Evolutionary conservation across 2,888 invertebrate species (phyloP).

Genomic region (Scaptomyza cyrtandrae): DNA sequence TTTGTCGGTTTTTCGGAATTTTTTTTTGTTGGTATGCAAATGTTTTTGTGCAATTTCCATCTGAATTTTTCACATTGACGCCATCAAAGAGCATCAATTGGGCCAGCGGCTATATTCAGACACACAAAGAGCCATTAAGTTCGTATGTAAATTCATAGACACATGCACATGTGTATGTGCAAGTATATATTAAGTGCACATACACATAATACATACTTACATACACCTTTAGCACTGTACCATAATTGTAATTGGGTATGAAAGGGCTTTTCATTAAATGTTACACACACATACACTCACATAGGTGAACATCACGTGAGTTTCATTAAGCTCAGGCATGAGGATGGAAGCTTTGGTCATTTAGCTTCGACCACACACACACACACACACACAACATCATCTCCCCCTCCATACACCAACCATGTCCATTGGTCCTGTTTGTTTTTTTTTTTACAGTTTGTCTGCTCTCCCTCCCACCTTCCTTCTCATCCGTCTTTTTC

Average conservation of each 20-base stretch:
- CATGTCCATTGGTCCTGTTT: background rate
- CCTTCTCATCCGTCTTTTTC: background rate
- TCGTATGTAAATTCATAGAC: slow-evolving; percentile 1
- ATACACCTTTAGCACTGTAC: slow-evolving; percentile 16
- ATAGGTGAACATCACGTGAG: slow-evolving; percentile 35
- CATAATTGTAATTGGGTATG: slow-evolving; percentile 72
- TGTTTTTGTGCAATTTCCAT: slow-evolving; percentile 25
- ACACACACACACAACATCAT: slow-evolving; percentile 35
- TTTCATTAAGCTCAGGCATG: slow-evolving; percentile 29
- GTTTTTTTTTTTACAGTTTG: background rate
- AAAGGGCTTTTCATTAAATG: slow-evolving; percentile 73
- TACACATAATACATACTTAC: too few species aligned
- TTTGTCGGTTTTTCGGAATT: slow-evolving; percentile 6
- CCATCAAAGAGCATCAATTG: slow-evolving; percentile 50
- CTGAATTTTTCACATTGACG: slow-evolving; percentile 8
- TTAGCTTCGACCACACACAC: slow-evolving; percentile 51
- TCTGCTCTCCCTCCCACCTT: slow-evolving; percentile 3
- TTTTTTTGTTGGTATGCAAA: slow-evolving; percentile 32
- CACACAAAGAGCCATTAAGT: slow-evolving; percentile 35
- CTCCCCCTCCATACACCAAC: background rate
- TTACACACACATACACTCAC: slow-evolving; percentile 38
- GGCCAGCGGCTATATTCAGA: slow-evolving; percentile 45
- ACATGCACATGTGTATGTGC: background rate
- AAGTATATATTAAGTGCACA: background rate
- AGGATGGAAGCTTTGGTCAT: slow-evolving; percentile 48